These are phyloP conservation scores for Netelia virgata DNA, from an alignment of 2,888 invertebrate species.

Conservation along the genomic window DNA sequence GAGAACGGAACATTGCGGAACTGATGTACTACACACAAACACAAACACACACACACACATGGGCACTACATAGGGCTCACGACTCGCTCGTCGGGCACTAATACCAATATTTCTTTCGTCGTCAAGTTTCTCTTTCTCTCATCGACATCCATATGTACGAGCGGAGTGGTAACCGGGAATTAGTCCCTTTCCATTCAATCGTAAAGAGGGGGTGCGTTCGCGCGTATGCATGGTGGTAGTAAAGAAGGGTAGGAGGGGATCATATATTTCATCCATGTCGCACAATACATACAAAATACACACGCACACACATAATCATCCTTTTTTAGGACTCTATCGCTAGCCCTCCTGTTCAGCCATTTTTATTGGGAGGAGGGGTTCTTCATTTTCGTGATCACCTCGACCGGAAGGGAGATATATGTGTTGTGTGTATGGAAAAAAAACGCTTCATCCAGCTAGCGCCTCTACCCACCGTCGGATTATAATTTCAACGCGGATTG, in stretches of 20 bases:
- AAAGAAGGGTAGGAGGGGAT: slow-evolving; percentile 8
- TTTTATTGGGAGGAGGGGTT: slow-evolving; percentile 37
- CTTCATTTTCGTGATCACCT: slow-evolving; percentile 54
- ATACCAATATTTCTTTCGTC: slow-evolving; percentile 34
- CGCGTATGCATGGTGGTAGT: slow-evolving; percentile 9
- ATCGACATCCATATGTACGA: slow-evolving; percentile 57
- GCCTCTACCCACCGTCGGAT: slow-evolving; percentile 50
- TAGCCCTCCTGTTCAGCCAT: slow-evolving; percentile 8
- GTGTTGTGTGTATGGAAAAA: slow-evolving; percentile 2
- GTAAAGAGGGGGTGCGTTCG: slow-evolving; percentile 13
- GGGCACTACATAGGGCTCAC: slow-evolving; percentile 14
- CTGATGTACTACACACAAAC: slow-evolving; percentile 13
- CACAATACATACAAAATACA: slow-evolving; percentile 31
- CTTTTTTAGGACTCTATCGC: slow-evolving; percentile 28
- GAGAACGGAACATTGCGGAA: slow-evolving; percentile 24
- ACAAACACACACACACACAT: background rate
- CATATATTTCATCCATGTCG: slow-evolving; percentile 9
- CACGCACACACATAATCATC: background rate
- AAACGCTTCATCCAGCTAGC: slow-evolving; percentile 14
- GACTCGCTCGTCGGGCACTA: slow-evolving; percentile 25
- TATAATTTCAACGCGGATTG: slow-evolving; percentile 51
- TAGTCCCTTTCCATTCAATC: slow-evolving; percentile 56
- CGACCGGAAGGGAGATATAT: slow-evolving; percentile 59
- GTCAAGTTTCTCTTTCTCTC: slow-evolving; percentile 36
- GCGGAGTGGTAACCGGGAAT: slow-evolving; percentile 55